Conservation (phyloP, 2,797 vertebrate species). For the Chelon labrosus region DNA sequence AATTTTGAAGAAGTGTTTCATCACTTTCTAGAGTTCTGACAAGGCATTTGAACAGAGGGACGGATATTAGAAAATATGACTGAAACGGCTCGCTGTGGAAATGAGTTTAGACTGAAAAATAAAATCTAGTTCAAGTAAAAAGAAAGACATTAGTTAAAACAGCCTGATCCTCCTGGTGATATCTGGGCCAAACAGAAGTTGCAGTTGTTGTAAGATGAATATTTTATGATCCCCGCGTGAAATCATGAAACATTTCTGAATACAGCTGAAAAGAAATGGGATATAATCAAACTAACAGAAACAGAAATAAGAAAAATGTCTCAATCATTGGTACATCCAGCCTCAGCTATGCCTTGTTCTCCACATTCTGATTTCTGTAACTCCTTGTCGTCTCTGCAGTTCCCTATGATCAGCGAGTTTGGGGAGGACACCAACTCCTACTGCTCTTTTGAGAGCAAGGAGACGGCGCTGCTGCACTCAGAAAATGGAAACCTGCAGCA, state of each 20-base stretch:
- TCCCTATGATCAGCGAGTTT: conserved; percentile 94
- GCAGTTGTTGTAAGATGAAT: conserved; percentile 48
- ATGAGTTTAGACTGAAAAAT: conserved; percentile 26
- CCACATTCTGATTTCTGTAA: not conserved
- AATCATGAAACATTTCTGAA: conserved; percentile 39
- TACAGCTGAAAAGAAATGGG: conserved; percentile 7
- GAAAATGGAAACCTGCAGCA: conserved; percentile 95
- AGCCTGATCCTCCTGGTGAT: conserved; percentile 31
- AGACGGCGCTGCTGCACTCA: conserved; percentile 92
- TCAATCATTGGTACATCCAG: not conserved
- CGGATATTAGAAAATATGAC: conserved; percentile 24
- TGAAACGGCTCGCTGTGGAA: conserved; percentile 3
- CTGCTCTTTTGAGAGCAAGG: conserved; percentile 93
- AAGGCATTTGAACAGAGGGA: conserved; percentile 2
- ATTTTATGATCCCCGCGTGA: conserved; percentile 54
- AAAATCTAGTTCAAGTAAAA: conserved; percentile 35
- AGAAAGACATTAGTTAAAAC: conserved; percentile 12
- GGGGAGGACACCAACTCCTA: conserved; percentile 94
- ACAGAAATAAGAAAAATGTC: conserved; percentile 12
- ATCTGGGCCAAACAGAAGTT: conserved; percentile 56
- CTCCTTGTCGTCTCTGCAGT: conserved; percentile 76
- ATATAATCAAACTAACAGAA: conserved; percentile 8
- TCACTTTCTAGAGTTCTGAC: not conserved
- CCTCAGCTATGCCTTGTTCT: not conserved
- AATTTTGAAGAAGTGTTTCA: not conserved